A percentile compares a stretch with the other conserved stretches of the same genome.
Evolutionary conservation across 23 tunicate genomes (phyloP).

Genomic region (Halocynthia aurantium): DNA sequence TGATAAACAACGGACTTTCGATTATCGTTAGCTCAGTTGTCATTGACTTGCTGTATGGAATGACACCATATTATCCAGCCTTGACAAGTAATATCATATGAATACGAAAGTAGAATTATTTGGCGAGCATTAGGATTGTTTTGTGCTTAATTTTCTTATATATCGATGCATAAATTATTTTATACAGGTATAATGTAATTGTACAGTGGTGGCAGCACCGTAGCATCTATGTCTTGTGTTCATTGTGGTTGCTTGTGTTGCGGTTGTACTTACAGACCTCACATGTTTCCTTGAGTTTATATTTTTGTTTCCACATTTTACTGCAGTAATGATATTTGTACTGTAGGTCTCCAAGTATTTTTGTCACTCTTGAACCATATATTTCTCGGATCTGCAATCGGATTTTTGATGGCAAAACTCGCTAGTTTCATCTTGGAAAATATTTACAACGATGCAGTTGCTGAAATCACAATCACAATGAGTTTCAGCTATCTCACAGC

Average conservation of each 20-base stretch:
- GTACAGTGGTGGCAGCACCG: too few species aligned
- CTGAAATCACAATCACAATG: conserved; percentile 81
- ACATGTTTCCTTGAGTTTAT: too few species aligned
- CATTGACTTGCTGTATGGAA: conserved; percentile 55
- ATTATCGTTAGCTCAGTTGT: conserved; percentile 61
- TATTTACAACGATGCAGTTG: conserved; percentile 84
- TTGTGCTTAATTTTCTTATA: too few species aligned
- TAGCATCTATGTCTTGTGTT: too few species aligned
- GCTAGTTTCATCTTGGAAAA: conserved; percentile 52
- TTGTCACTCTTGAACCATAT: conserved; percentile 39
- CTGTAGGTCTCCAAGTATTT: conserved; percentile 23
- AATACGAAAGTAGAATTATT: too few species aligned
- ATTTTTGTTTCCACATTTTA: too few species aligned
- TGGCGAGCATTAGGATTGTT: too few species aligned
- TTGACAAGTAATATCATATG: conserved; percentile 28
- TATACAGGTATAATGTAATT: too few species aligned
- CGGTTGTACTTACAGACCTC: too few species aligned
- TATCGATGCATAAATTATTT: too few species aligned
- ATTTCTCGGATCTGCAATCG: conserved; percentile 60
- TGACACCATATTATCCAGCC: conserved; percentile 54
- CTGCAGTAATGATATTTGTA: not conserved
- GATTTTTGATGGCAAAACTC: conserved; percentile 50
- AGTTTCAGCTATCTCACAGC: conserved; percentile 63
- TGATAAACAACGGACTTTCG: conserved; percentile 77
- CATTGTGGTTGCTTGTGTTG: too few species aligned